A percentile compares a stretch with the other conserved stretches of the same genome.
Evolutionary conservation across 2,888 invertebrate genomes (phyloP).

Genomic region (Blomia tropicalis): DNA sequence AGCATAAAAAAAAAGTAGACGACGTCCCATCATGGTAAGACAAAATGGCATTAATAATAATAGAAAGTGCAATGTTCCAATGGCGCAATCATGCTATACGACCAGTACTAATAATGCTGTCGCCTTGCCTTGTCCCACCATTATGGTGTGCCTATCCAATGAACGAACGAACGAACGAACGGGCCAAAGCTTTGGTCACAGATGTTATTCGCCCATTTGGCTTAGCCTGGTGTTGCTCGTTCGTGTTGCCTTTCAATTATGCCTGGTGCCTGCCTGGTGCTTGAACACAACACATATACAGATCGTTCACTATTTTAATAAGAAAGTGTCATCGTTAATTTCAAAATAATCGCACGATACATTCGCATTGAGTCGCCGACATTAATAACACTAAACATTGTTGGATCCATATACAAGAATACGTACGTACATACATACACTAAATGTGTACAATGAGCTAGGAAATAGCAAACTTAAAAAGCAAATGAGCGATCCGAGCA

Average conservation of each 20-base stretch:
- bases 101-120: neutral
- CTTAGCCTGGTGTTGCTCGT: neutral
- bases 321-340: constrained; percentile 15
- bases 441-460: too few relatives aligned
- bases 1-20: neutral
- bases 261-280: neutral
- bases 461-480: too few relatives aligned
- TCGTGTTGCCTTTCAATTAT: neutral
- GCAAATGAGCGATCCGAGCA: too few relatives aligned
- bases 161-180: too few relatives aligned
- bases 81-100: neutral
- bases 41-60: constrained; percentile 11
- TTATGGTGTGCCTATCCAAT: too few relatives aligned
- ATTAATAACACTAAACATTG: neutral
- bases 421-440: too few relatives aligned
- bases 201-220: neutral
- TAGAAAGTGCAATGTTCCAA: neutral
- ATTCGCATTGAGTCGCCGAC: neutral
- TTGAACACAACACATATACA: neutral
- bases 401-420: too few relatives aligned
- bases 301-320: constrained; percentile 1
- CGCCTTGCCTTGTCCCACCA: neutral
- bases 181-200: constrained; percentile 5
- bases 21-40: neutral
- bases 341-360: constrained; percentile 12